phyloP scores from a whole-genome alignment of 2,113 vertebrate genomes.

The Pterocles gutturalis region DNA sequence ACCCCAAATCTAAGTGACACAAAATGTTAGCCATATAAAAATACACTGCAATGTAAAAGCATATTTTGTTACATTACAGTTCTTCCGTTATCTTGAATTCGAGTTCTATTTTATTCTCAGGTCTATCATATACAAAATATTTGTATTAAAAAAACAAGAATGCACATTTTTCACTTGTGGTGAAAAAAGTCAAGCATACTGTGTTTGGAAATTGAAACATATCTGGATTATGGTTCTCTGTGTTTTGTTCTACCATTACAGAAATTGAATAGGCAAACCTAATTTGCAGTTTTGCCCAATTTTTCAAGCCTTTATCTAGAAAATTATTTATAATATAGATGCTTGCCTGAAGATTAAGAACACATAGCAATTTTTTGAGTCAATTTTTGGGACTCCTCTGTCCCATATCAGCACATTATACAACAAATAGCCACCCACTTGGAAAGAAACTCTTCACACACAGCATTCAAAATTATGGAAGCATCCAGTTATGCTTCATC shows the following conservation, averaged over 20 bases:
- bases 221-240: neutral
- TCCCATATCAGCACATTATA: neutral
- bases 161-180: neutral
- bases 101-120: neutral
- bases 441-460: neutral
- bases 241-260: neutral
- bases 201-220: neutral
- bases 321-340: neutral
- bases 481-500: conserved; percentile 7
- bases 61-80: neutral
- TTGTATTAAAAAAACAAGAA: neutral
- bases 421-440: neutral
- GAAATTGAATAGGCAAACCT: neutral
- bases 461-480: neutral
- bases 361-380: neutral
- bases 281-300: neutral
- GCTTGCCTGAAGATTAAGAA: neutral
- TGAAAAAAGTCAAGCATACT: neutral
- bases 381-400: neutral
- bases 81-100: neutral
- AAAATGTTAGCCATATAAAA: neutral
- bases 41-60: neutral
- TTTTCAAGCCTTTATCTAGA: neutral
- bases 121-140: neutral
- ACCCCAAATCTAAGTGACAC: neutral